Evolutionary conservation across 2,797 vertebrate genomes (phyloP).

Genomic region (Pipistrellus nathusii): DNA sequence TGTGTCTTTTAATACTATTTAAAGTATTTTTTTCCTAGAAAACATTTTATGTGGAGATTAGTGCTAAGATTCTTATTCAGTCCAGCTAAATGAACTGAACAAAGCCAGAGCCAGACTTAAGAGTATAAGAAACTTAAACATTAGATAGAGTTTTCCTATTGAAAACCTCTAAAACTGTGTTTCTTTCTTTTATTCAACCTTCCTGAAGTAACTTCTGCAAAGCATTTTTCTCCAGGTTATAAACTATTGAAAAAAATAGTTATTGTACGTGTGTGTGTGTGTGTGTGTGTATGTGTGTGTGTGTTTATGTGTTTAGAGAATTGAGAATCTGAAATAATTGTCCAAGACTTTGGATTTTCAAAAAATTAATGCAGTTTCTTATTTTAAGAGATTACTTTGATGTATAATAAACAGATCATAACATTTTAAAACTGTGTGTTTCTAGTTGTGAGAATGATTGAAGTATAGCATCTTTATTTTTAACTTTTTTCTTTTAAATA

Average conservation of each 20-base stretch:
- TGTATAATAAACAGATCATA: not conserved
- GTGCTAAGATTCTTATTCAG: not conserved
- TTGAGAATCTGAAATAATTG: slow-evolving; percentile 27
- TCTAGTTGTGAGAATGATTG: not conserved
- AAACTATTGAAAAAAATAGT: not conserved
- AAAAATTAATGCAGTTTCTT: slow-evolving; percentile 2
- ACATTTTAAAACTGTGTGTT: slow-evolving; percentile 30
- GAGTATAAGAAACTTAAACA: not conserved
- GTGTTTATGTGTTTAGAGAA: not conserved
- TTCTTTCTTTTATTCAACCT: not conserved
- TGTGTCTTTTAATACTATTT: not conserved
- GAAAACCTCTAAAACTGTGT: not conserved
- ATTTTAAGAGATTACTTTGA: slow-evolving; percentile 49
- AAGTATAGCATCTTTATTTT: not conserved
- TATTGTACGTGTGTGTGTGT: not conserved
- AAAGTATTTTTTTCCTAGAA: not conserved
- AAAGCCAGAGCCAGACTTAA: not conserved
- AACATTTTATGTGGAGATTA: not conserved
- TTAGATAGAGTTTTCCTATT: not conserved
- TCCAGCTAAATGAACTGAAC: not conserved
- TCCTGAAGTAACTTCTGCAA: not conserved
- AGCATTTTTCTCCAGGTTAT: slow-evolving; percentile 41
- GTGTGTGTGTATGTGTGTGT: not conserved
- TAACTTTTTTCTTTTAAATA: slow-evolving; percentile 13
- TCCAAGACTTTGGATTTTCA: not conserved